Conservation (phyloP, 2,113 vertebrate genomes). For the Paralichthys olivaceus region DNA sequence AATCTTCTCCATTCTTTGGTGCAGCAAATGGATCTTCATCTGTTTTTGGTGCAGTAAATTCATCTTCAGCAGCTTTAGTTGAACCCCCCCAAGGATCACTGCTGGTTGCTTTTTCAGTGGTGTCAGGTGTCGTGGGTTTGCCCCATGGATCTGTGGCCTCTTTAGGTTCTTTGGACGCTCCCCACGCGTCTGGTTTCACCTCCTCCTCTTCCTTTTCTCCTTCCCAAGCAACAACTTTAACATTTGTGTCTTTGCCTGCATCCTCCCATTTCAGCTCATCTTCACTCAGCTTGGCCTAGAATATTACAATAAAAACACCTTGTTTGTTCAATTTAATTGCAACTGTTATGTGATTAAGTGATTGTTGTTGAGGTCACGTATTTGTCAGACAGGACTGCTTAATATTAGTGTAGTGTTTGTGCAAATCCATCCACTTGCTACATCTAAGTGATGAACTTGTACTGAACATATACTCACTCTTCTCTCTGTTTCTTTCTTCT, state of each 20-base stretch:
- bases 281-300: constrained; percentile 80
- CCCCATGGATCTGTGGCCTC: constrained; percentile 67
- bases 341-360: background rate
- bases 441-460: background rate
- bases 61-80: constrained; percentile 49
- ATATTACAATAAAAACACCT: background rate
- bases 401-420: background rate
- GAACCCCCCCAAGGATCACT: constrained; percentile 71
- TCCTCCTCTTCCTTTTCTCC: constrained; percentile 24
- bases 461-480: constrained; percentile 65
- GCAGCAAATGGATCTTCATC: constrained; percentile 26
- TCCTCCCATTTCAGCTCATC: constrained; percentile 80
- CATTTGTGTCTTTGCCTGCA: constrained; percentile 44
- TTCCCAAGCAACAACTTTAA: constrained; percentile 45
- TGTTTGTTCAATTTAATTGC: too few species aligned
- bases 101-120: constrained; percentile 23
- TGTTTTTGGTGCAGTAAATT: constrained; percentile 16
- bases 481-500: constrained; percentile 88
- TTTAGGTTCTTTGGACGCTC: constrained; percentile 50
- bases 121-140: constrained; percentile 43
- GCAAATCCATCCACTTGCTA: background rate
- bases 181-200: constrained; percentile 49
- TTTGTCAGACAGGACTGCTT: background rate
- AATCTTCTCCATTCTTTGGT: constrained; percentile 40
- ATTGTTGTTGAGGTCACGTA: background rate